Base-by-base conservation (phyloP, 2,888 invertebrate genomes). In the Drosophila sordidula region DNA sequence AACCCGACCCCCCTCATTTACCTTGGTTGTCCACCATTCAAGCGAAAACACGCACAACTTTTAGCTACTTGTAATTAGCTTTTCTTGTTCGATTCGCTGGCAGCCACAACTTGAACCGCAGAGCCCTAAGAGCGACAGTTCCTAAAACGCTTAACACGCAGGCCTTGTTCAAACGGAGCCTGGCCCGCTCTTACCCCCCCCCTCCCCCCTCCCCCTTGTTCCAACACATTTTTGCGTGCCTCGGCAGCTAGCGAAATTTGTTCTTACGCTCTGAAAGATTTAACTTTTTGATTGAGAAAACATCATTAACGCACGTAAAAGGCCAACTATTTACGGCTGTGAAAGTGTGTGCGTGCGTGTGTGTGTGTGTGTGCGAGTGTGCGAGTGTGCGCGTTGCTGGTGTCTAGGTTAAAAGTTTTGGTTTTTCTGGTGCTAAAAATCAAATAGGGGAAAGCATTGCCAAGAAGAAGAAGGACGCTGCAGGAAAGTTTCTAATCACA, bases 231-330 rank as follows among this genome's bases (percentile, higher is more conserved):
- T 82, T 79, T 87, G 82, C 89, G 82, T 77, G 73, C 78, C 67
- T 75, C 65, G 71, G 67, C 64, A 67, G 65, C 75, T 63, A 65
- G 78, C 61, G 59, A 83, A 80, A 74, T 70, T 87, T 67, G 66
- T 69, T 74, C 87, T 77, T 80, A 56, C 83, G 80, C 84, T 78
- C 74, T 68, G 70, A 68, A 87, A 83, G 82, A 89, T 83, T 89
- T 84, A 81, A 88, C 88, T 88, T 90, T 89, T 89, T 90, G 91
- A 90, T 90, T 90, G 88, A 82, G 80, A 86, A 89, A 90, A 89
- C 87, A 89, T 89, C 89, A 90, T 90, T 88, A 89, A 88, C 89
- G 84, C 87, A 89, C 87, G 79, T 87, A 85, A 86, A 81, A 82
- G 86, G 66, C 82, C 82, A 83, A 83, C 82, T 83, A 83, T 85